phyloP scores from a whole-genome alignment of 2,888 invertebrate species.

The Drosophila pullipes region DNA sequence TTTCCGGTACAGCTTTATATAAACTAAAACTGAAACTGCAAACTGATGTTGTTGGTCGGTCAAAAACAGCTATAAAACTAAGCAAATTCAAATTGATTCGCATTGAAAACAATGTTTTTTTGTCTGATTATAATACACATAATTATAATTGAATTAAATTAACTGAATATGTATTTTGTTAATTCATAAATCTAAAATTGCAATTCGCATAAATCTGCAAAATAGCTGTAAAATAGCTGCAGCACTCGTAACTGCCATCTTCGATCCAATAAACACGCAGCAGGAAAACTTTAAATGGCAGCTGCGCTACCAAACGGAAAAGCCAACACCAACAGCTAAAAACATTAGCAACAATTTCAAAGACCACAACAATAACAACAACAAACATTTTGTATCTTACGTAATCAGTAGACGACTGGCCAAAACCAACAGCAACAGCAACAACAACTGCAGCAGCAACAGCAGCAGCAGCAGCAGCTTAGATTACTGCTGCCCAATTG shows the following conservation, averaged over 20 bases:
- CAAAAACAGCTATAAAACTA: neutral
- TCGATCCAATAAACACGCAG: slow-evolving; percentile 65
- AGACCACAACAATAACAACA: slow-evolving; percentile 38
- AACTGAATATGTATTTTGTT: neutral
- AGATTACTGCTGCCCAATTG: slow-evolving; percentile 59
- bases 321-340: slow-evolving; percentile 31
- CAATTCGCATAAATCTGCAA: neutral
- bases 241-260: slow-evolving; percentile 51
- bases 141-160: neutral
- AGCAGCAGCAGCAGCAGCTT: slow-evolving; percentile 19
- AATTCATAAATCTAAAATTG: neutral
- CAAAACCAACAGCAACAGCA: slow-evolving; percentile 19
- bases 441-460: neutral
- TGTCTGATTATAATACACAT: neutral
- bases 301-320: slow-evolving; percentile 50
- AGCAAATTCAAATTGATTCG: neutral
- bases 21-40: neutral
- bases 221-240: neutral
- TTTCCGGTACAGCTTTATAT: neutral
- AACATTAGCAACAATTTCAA: slow-evolving; percentile 57
- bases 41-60: neutral
- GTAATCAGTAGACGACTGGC: slow-evolving; percentile 38
- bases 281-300: slow-evolving; percentile 62
- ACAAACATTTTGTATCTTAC: slow-evolving; percentile 44
- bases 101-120: neutral